A percentile compares a stretch with the other conserved stretches of the same genome.
phyloP scores from a whole-genome alignment of 2,888 invertebrate genomes.

The Nemapogon koenigi region DNA sequence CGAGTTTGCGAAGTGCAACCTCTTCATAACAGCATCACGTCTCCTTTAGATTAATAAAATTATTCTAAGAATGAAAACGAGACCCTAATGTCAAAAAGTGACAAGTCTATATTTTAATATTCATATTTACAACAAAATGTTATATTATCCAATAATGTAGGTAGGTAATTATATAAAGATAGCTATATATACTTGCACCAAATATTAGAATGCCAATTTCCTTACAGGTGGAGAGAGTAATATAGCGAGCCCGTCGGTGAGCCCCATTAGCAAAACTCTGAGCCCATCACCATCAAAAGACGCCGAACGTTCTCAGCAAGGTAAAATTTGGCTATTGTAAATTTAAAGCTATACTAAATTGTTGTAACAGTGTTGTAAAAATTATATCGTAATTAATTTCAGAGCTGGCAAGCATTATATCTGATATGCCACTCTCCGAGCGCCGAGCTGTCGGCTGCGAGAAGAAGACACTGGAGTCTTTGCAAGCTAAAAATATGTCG shows the following conservation, averaged over 20 bases:
- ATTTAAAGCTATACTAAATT: background rate
- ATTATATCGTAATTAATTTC: constrained; percentile 9
- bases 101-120: too few species aligned
- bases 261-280: constrained; percentile 52
- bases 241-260: constrained; percentile 53
- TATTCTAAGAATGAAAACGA: too few species aligned
- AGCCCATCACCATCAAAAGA: constrained; percentile 42
- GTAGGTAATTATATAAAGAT: background rate
- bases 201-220: background rate
- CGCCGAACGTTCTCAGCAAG: constrained; percentile 43
- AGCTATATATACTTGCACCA: background rate
- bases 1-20: too few species aligned
- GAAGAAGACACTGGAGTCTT: constrained; percentile 63
- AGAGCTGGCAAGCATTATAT: constrained; percentile 61
- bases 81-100: too few species aligned
- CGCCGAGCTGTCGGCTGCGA: constrained; percentile 68
- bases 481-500: constrained; percentile 53
- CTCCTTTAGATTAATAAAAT: too few species aligned
- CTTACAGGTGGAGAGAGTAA: constrained; percentile 33
- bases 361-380: background rate
- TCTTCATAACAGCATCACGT: too few species aligned
- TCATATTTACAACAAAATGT: too few species aligned
- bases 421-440: constrained; percentile 58
- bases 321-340: constrained; percentile 19
- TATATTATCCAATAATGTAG: too few species aligned